Base-by-base conservation (phyloP, 2,888 invertebrate species). In the Sussaba pulchella region DNA sequence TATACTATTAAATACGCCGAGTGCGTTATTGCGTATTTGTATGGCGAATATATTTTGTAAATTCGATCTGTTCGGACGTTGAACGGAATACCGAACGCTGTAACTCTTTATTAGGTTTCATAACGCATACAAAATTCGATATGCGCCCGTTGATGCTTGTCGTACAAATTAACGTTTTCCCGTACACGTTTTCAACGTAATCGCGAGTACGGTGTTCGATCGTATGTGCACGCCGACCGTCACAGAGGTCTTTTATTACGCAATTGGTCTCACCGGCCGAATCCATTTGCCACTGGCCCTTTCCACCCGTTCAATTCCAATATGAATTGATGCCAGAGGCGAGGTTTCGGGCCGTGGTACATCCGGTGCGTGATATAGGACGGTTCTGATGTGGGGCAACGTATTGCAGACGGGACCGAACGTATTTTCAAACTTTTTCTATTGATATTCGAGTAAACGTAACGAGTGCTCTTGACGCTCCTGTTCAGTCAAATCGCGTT, bases 281-380 rank as follows among this genome's bases (percentile, higher is more conserved):
- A 81, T 81, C 81, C 81, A 81, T 81, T 81, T 81, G 77, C 64
- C 77, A 77, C 77, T 50, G 63, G 41, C 14, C 45, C 24, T 14
- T 21, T 21, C 54, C 57, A 41, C 17, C 47, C 36, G 9, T 14
- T 39, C 47, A 1, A 17, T 71, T 67, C 61, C 80, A 75, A 80
- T 75, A 63, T 67, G 70, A 79, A 74, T 74, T 57, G 69, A 41
- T 31, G 26, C 71, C 75, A 64, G 67, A 26, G 45, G 63, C 61
- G 54, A 66, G 71, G 24, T 21, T 52, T 39, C 14, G 45, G 45
- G 47, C 63, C 14, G 31, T 61, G n/a, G 74, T 17, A 39, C 52
- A 71, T 80, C 75, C 75, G 71, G 67, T 9, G 24, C 57, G 50
- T 57, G 61, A 12, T 75, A 69, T 61, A 36, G 45, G 17, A 26